Conservation (phyloP, 1,140 invertebrate genomes). For the Bradysia coprophila region DNA sequence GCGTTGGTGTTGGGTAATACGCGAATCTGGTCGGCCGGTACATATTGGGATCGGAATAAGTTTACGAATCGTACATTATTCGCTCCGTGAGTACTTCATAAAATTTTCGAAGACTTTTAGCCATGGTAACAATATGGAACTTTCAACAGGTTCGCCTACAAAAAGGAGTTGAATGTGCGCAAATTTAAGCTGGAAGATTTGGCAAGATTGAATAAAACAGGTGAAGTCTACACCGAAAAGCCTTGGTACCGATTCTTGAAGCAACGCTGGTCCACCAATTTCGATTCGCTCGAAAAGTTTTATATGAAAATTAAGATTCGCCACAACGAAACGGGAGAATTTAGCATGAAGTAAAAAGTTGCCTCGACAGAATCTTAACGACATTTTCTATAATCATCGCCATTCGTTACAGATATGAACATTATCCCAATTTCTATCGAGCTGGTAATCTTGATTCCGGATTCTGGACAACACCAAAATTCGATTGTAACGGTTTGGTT, state of each 20-base stretch:
- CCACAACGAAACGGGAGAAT: slow-evolving; percentile 66
- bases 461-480: slow-evolving; percentile 84
- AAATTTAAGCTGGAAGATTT: slow-evolving; percentile 81
- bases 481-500: slow-evolving; percentile 81
- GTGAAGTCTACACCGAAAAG: slow-evolving; percentile 70
- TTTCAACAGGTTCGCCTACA: slow-evolving; percentile 91
- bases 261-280: slow-evolving; percentile 85
- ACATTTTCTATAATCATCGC: too few relatives aligned
- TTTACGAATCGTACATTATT: slow-evolving; percentile 86
- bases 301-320: slow-evolving; percentile 84
- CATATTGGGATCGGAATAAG: slow-evolving; percentile 90
- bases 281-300: slow-evolving; percentile 78
- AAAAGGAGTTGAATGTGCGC: slow-evolving; percentile 57
- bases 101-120: too few relatives aligned
- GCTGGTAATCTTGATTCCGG: slow-evolving; percentile 67
- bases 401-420: slow-evolving; percentile 60
- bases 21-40: slow-evolving; percentile 79
- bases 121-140: too few relatives aligned
- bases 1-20: slow-evolving; percentile 79
- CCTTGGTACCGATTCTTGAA: slow-evolving; percentile 77
- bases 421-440: slow-evolving; percentile 77
- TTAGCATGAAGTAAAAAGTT: background rate
- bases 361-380: too few relatives aligned
- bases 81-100: too few relatives aligned
- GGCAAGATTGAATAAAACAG: slow-evolving; percentile 54